These are phyloP conservation scores for Cygnus buccinator DNA, from an alignment of 2,113 vertebrate species.

Conservation along the genomic window DNA sequence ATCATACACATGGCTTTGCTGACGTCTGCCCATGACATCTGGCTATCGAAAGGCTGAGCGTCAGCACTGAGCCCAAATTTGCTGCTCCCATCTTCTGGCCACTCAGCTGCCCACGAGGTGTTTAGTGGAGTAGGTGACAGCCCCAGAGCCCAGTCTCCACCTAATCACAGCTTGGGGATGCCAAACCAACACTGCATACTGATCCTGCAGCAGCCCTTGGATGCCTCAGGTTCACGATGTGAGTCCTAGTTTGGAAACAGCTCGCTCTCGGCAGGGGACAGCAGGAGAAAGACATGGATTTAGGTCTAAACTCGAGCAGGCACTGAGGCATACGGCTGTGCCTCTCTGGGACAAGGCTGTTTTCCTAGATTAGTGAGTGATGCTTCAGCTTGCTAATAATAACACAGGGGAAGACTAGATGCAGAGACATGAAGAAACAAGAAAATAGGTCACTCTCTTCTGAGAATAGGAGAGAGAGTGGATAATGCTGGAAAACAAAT, in stretches of 20 bases:
- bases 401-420: not conserved
- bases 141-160: not conserved
- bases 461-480: not conserved
- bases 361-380: not conserved
- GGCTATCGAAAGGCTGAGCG: not conserved
- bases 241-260: not conserved
- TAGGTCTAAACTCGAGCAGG: not conserved
- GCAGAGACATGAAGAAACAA: not conserved
- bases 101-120: not conserved
- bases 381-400: not conserved
- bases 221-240: rapidly evolving
- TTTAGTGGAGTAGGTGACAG: not conserved
- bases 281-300: not conserved
- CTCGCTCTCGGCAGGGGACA: rapidly evolving
- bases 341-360: not conserved
- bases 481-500: not conserved
- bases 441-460: not conserved
- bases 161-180: not conserved
- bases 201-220: not conserved
- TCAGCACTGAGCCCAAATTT: not conserved
- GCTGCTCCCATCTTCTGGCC: not conserved
- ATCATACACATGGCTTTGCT: not conserved
- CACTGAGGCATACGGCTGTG: not conserved
- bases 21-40: not conserved
- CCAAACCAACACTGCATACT: not conserved